These are phyloP conservation scores for Datnioides undecimradiatus DNA, from an alignment of 2,113 vertebrate species.

Conservation along the genomic window DNA sequence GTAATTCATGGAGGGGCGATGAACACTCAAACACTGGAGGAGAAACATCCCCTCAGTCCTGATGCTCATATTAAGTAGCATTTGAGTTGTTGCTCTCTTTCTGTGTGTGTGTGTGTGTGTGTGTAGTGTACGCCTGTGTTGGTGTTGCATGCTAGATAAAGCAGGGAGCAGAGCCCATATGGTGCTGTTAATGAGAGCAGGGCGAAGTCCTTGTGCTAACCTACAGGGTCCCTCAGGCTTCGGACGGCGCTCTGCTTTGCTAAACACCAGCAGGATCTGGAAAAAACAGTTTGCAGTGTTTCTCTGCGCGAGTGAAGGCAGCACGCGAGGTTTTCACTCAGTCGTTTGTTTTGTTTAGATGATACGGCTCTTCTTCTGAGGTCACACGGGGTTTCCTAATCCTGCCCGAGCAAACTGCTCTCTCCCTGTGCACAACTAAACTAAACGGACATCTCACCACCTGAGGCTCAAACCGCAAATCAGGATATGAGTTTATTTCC, in stretches of 20 bases:
- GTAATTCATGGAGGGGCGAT: background rate
- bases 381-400: constrained; percentile 8
- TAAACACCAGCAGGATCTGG: constrained; percentile 33
- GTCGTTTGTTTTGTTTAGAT: background rate
- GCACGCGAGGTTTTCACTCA: background rate
- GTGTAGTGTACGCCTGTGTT: background rate
- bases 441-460: constrained; percentile 11
- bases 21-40: background rate
- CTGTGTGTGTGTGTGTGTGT: constrained; percentile 1
- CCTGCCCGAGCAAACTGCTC: constrained; percentile 11
- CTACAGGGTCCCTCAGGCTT: constrained; percentile 52
- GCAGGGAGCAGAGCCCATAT: constrained; percentile 46
- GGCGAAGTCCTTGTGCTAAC: constrained; percentile 63
- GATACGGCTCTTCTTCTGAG: background rate
- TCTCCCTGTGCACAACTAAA: constrained; percentile 8
- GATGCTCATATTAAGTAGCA: constrained; percentile 14
- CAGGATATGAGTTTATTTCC: constrained; percentile 14
- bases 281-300: constrained; percentile 1
- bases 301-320: background rate
- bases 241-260: constrained; percentile 33
- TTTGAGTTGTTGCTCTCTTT: constrained; percentile 7
- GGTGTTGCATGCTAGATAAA: constrained; percentile 42
- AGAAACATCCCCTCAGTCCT: constrained; percentile 32
- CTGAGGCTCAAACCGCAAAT: constrained; percentile 15
- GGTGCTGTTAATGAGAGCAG: constrained; percentile 64